Conservation (phyloP, 2,797 vertebrate species). For the Enteromius trimaculatus region DNA sequence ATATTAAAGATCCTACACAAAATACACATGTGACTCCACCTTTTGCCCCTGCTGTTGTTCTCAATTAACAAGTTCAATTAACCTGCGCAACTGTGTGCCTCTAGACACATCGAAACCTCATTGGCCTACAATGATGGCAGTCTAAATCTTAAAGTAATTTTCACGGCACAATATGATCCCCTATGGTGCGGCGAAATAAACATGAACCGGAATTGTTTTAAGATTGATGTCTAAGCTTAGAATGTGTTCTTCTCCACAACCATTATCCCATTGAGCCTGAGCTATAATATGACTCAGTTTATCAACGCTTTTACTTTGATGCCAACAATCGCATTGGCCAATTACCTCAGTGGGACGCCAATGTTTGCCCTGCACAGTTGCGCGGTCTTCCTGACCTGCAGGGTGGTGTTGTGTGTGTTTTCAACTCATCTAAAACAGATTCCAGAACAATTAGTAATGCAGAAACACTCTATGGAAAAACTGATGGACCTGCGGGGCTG, state of each 20-base stretch:
- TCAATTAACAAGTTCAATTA: conserved; percentile 84
- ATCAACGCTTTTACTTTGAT: conserved; percentile 32
- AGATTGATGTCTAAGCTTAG: conserved; percentile 16
- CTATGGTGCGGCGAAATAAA: conserved; percentile 9
- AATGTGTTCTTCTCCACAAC: conserved; percentile 3
- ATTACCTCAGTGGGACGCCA: conserved; percentile 71
- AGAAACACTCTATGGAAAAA: not conserved
- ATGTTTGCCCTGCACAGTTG: conserved; percentile 60
- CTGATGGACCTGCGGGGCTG: not conserved
- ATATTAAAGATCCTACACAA: conserved; percentile 80
- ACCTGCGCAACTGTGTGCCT: conserved; percentile 73
- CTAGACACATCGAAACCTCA: conserved; percentile 68
- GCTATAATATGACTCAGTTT: conserved; percentile 56
- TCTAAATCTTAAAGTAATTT: conserved; percentile 23
- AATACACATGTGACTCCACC: conserved; percentile 73
- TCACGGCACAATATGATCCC: not conserved
- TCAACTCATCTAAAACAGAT: not conserved
- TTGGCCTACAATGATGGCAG: conserved; percentile 37
- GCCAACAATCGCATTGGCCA: conserved; percentile 59
- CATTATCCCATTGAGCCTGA: conserved; percentile 43
- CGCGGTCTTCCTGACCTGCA: conserved; percentile 56
- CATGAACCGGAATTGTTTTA: conserved; percentile 10
- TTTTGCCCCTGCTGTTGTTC: conserved; percentile 77
- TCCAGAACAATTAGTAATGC: conserved; percentile 13
- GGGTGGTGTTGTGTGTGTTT: conserved; percentile 60